Conservation (phyloP, 1,140 invertebrate genomes). For the Zeugodacus cucurbitae region DNA sequence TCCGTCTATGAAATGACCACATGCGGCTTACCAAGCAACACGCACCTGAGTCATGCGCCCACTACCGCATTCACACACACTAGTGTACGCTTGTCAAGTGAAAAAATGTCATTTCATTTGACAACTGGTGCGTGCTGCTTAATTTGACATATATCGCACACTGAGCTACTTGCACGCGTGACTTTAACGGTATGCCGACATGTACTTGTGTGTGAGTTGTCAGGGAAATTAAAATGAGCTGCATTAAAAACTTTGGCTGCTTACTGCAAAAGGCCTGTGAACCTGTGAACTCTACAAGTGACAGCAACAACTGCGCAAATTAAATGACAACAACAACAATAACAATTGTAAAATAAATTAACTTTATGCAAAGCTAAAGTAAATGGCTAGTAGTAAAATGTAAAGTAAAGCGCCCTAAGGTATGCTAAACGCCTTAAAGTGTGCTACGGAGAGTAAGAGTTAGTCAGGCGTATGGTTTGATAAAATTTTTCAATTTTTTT, state of each 20-base stretch:
- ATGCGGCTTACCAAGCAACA: background rate
- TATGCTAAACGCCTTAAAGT: background rate
- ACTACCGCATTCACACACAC: background rate
- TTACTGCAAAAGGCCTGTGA: background rate
- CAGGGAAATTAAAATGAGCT: background rate
- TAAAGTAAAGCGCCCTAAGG: too few relatives aligned
- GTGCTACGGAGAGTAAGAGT: background rate
- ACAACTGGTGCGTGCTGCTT: conserved; percentile 14
- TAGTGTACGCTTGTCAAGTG: background rate
- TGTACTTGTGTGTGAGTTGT: background rate
- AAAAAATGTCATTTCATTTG: background rate
- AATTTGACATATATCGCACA: background rate
- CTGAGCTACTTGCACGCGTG: background rate
- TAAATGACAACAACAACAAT: background rate
- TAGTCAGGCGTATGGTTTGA: background rate
- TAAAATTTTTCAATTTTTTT: background rate
- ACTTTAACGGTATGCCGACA: background rate
- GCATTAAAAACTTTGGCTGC: background rate
- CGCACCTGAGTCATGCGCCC: background rate
- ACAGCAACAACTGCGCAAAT: background rate
- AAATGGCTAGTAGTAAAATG: background rate
- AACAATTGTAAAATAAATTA: too few relatives aligned
- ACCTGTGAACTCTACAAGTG: background rate
- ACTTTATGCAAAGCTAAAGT: background rate
- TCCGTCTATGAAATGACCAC: background rate